Evolutionary conservation across 2,797 vertebrate genomes (phyloP).

Genomic region (Aratinga solstitialis): DNA sequence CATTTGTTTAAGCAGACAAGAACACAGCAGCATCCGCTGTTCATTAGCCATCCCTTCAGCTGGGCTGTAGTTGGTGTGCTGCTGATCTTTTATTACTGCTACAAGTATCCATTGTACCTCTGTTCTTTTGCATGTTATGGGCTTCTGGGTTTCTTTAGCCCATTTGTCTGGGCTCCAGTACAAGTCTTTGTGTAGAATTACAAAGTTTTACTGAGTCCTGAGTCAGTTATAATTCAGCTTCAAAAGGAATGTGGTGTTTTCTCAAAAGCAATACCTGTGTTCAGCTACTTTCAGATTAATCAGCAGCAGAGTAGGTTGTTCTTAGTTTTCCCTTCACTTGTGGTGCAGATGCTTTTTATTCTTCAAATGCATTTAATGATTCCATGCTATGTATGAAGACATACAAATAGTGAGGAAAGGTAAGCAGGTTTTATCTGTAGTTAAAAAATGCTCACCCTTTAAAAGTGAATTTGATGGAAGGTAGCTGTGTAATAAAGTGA

Average conservation of each 20-base stretch:
- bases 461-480: too few species aligned
- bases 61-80: fast-evolving
- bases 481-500: too few species aligned
- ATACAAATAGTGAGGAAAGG: too few species aligned
- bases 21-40: fast-evolving
- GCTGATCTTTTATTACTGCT: background rate
- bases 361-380: too few species aligned
- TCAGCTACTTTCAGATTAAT: background rate
- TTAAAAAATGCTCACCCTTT: too few species aligned
- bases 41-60: background rate
- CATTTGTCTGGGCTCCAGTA: background rate
- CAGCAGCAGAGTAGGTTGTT: background rate
- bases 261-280: background rate
- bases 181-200: background rate
- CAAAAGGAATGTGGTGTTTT: background rate
- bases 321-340: too few species aligned
- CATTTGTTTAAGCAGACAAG: background rate
- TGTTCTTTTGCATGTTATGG: fast-evolving
- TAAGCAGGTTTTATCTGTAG: too few species aligned
- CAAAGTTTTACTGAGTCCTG: background rate
- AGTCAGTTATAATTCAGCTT: fast-evolving
- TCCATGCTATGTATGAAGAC: too few species aligned
- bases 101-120: background rate
- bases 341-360: too few species aligned
- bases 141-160: background rate